These are phyloP conservation scores for Troides oblongomaculatus DNA, from an alignment of 2,888 invertebrate species.

Conservation along the genomic window DNA sequence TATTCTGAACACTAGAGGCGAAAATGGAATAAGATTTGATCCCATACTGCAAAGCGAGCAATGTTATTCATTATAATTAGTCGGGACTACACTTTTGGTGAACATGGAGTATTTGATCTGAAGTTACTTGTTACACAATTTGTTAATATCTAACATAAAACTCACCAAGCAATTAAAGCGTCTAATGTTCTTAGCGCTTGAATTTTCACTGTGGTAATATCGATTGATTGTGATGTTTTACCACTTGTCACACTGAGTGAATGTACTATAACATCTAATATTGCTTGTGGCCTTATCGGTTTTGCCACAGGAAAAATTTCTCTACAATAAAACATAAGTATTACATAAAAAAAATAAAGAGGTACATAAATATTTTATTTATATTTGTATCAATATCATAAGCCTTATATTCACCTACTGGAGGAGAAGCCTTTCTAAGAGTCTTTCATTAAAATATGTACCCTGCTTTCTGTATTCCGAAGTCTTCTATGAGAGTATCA, in stretches of 20 bases:
- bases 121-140: constrained; percentile 47
- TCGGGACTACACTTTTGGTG: constrained; percentile 36
- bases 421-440: too few relatives aligned
- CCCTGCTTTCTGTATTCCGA: too few relatives aligned
- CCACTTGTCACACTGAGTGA: constrained; percentile 55
- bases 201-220: constrained; percentile 49
- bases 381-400: too few relatives aligned
- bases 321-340: constrained; percentile 42
- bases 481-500: too few relatives aligned
- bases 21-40: constrained; percentile 64
- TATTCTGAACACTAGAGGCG: constrained; percentile 60
- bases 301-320: constrained; percentile 69
- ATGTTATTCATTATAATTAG: background rate
- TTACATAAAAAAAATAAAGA: background rate
- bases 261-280: constrained; percentile 59
- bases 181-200: constrained; percentile 62
- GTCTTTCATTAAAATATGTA: too few relatives aligned
- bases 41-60: constrained; percentile 56
- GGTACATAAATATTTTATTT: too few relatives aligned
- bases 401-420: too few relatives aligned
- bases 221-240: constrained; percentile 36
- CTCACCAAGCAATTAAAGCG: constrained; percentile 64
- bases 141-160: constrained; percentile 3
- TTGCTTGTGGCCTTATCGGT: constrained; percentile 57
- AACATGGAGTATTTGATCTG: constrained; percentile 65